A percentile compares a stretch with the other conserved stretches of the same genome.
These are phyloP conservation scores for Drepanosiphum platanoidis DNA, from an alignment of 2,888 invertebrate genomes.

Conservation along the genomic window DNA sequence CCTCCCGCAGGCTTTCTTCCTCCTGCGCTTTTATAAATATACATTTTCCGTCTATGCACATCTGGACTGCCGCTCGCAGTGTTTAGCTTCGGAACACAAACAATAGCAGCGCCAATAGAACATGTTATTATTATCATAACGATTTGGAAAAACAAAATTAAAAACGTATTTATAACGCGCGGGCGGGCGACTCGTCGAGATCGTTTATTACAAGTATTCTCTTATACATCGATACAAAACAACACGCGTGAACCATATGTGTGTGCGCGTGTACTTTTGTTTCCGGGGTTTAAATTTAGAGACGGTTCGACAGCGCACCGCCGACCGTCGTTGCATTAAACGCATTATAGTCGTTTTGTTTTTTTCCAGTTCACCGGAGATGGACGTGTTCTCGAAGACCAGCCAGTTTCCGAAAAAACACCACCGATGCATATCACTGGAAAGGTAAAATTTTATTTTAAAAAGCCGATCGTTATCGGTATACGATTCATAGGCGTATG, in stretches of 20 bases:
- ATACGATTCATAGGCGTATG: not conserved
- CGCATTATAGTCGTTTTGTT: not conserved
- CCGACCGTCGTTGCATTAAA: not conserved
- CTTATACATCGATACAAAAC: not conserved
- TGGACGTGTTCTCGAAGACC: conserved; percentile 31
- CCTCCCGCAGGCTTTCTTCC: no score
- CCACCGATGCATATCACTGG: conserved; percentile 53
- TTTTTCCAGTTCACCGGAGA: not conserved
- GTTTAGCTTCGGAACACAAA: not conserved
- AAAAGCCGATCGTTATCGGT: not conserved
- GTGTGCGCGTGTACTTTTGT: not conserved
- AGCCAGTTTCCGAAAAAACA: conserved; percentile 45
- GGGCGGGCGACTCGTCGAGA: not conserved
- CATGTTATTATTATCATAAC: no score
- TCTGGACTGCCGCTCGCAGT: conserved; percentile 10
- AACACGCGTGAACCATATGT: no score
- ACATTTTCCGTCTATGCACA: conserved; percentile 35
- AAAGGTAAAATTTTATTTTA: conserved; percentile 23
- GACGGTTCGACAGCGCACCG: not conserved
- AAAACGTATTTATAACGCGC: not conserved
- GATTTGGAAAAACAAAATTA: not conserved
- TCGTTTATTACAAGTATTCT: no score
- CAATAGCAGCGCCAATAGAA: conserved; percentile 1
- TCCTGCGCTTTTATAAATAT: conserved; percentile 52
- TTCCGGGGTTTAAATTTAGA: not conserved